Base-by-base conservation (phyloP, 2,888 invertebrate species). In the Oligia fasciuncula region DNA sequence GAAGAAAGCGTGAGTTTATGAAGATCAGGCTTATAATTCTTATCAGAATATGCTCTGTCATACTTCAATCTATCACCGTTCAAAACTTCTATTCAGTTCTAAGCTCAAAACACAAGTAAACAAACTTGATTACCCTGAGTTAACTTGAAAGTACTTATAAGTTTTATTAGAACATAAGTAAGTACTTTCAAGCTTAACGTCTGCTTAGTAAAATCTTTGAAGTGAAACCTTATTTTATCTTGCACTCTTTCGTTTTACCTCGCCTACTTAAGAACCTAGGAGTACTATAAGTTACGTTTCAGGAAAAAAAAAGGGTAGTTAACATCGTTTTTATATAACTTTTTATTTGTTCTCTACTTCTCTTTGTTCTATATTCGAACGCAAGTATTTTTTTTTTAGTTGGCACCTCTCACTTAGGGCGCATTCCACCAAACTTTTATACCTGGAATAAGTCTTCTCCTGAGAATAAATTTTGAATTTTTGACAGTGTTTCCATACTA, bases 161-260 rank as follows among this genome's bases (percentile, higher is more conserved):
- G 51, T 80, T 73, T 35, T 13, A 68, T 13, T 46, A 35, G 43
- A 67, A 60, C 60, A 35, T 69, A 65, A 35, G 51, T 67, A 46
- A 35, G 35, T 46, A 63, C 23, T 68, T 69, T 4, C 49, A 29
- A 69, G 49, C 23, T 49, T 65, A 78, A 73, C 69, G 73, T 63
- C 46, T 66, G 5, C 6, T 49, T 35, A 65, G 62, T 73, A 65
- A 70, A 78, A 66, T 65, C 14, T 69, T 54, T 14, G 60, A 77
- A 23, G 54, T 23, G 23, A 51, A 82, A 66, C 51, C 43, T 65
- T 19, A 35, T 72, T 72, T 68, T 46, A 51, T 51, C 23, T 43
- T n/a, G 62, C 11, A 60, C 23, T 63, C 71, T 51, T 60, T 76
- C 62, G 2, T 49, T 77, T 72, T 51, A 66, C 2, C 9, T 63